These are phyloP conservation scores for Rhodophaea formosa DNA, from an alignment of 2,888 invertebrate genomes.

Conservation along the genomic window DNA sequence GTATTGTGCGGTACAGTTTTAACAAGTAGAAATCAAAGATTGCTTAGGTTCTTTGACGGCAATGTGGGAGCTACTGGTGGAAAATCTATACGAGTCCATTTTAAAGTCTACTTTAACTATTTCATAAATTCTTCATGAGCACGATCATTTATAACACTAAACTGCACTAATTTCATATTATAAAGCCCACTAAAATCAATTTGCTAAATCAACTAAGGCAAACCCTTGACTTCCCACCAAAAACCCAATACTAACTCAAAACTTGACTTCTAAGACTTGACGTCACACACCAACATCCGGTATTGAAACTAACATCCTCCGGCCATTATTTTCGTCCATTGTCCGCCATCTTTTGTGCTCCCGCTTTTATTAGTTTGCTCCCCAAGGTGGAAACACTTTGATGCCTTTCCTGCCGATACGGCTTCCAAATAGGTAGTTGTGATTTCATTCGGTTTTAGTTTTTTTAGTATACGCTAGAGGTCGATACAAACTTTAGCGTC, in stretches of 20 bases:
- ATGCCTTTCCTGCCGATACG: neutral
- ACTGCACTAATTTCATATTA: too few relatives aligned
- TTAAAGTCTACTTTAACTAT: too few relatives aligned
- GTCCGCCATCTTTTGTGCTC: slow-evolving; percentile 51
- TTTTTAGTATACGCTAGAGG: too few relatives aligned
- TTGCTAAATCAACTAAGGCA: too few relatives aligned
- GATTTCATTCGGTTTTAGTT: neutral
- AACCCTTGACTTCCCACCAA: neutral
- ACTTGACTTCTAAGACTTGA: neutral
- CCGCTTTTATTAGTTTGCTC: slow-evolving; percentile 55
- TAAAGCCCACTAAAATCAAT: too few relatives aligned
- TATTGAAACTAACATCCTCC: slow-evolving; percentile 42
- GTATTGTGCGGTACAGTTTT: too few relatives aligned
- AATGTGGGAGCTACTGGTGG: too few relatives aligned
- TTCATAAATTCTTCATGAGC: too few relatives aligned
- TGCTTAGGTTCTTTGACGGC: too few relatives aligned
- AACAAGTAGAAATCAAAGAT: too few relatives aligned
- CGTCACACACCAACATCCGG: slow-evolving; percentile 41
- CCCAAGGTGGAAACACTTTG: neutral
- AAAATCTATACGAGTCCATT: too few relatives aligned
- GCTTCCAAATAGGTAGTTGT: neutral
- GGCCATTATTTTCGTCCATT: slow-evolving; percentile 50
- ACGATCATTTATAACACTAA: too few relatives aligned
- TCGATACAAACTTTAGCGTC: neutral
- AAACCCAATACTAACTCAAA: neutral